Percentiles rank a stretch among this genome's conserved stretches.
phyloP scores from a whole-genome alignment of 1,140 invertebrate genomes.

The Rhyzopertha dominica region DNA sequence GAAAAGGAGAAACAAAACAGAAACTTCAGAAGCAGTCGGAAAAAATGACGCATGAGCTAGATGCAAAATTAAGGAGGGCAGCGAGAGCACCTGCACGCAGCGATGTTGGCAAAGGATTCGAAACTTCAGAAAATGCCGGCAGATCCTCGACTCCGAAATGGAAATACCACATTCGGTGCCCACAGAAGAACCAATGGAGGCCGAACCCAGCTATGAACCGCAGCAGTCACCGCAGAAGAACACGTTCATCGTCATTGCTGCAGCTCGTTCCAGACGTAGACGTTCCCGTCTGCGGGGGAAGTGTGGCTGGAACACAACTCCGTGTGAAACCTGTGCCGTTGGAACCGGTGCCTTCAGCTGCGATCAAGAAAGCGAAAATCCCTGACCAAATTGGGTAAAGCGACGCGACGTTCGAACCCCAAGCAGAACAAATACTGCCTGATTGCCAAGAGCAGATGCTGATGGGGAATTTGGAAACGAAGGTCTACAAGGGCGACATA shows the following conservation, averaged over 20 bases:
- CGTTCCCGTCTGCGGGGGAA: no score
- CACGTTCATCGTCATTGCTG: no score
- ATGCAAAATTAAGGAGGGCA: conserved; percentile 62
- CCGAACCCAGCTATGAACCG: no score
- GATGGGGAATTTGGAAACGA: conserved; percentile 88
- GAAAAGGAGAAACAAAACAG: conserved; percentile 71
- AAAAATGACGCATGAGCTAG: conserved; percentile 60
- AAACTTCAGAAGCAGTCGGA: conserved; percentile 66
- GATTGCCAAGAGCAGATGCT: conserved; percentile 87
- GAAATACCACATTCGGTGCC: no score
- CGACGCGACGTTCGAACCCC: conserved; percentile 65
- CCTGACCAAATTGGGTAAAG: conserved; percentile 68
- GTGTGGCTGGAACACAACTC: conserved; percentile 90
- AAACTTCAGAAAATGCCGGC: conserved; percentile 50
- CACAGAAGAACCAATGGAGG: no score
- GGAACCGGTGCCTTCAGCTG: conserved; percentile 85
- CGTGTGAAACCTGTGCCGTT: conserved; percentile 61
- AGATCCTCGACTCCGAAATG: conserved; percentile 47
- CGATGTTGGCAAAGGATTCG: conserved; percentile 50
- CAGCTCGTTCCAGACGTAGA: no score
- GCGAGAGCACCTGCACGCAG: conserved; percentile 56
- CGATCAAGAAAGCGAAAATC: conserved; percentile 77
- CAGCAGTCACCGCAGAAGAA: no score
- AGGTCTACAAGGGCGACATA: conserved; percentile 87
- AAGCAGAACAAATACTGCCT: conserved; percentile 86